phyloP scores from a whole-genome alignment of 1,140 invertebrate species.

The Drosophila fuyamai region DNA sequence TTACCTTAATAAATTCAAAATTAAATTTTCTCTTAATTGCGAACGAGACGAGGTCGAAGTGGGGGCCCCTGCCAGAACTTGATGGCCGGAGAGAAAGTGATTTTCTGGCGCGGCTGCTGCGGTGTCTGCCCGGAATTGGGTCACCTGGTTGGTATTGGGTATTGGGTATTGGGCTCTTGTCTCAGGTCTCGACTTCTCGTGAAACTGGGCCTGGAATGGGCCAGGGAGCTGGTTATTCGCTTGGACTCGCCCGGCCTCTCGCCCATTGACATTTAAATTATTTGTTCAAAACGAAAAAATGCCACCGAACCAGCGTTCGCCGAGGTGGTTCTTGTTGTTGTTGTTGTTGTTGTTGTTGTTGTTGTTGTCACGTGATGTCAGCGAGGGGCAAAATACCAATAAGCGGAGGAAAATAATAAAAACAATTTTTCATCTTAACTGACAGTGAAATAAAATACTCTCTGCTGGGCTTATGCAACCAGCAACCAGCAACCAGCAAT shows the following conservation, averaged over 20 bases:
- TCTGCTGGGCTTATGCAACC: constrained; percentile 60
- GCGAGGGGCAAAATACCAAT: constrained; percentile 58
- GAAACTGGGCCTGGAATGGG: constrained; percentile 3
- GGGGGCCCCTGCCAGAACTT: constrained; percentile 35
- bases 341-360: constrained; percentile 38
- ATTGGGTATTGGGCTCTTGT: neutral
- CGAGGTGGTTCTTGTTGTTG: constrained; percentile 12
- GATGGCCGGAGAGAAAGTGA: constrained; percentile 75
- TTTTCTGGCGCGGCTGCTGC: constrained; percentile 54
- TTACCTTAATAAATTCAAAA: constrained; percentile 78
- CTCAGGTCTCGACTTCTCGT: constrained; percentile 20
- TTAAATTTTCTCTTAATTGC: constrained; percentile 83
- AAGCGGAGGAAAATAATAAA: constrained; percentile 40
- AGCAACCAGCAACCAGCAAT: neutral
- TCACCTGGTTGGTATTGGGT: constrained; percentile 50
- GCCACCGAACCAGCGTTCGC: constrained; percentile 66
- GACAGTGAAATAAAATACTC: constrained; percentile 70
- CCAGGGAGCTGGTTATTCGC: constrained; percentile 21
- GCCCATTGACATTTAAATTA: constrained; percentile 79
- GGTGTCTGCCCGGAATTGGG: constrained; percentile 62
- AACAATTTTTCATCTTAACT: constrained; percentile 54
- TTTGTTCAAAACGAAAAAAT: constrained; percentile 64
- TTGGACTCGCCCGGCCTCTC: constrained; percentile 33
- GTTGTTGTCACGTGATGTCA: constrained; percentile 67
- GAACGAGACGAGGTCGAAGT: constrained; percentile 53